A percentile compares a stretch with the other conserved stretches of the same genome.
Evolutionary conservation across 92 coral and sea anemone species (phyloP).

Genomic region (Isaurus tuberculatus): DNA sequence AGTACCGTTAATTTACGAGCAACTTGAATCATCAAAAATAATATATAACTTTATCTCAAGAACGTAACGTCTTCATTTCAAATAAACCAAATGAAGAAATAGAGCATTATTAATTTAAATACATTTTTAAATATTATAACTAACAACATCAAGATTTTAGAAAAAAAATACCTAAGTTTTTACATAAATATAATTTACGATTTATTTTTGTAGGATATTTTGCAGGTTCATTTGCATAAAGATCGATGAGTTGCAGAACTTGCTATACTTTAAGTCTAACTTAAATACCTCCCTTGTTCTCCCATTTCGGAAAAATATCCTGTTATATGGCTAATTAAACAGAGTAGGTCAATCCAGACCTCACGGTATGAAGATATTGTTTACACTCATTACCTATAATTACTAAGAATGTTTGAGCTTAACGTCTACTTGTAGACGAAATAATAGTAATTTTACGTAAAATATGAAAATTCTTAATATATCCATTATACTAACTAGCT

Average conservation of each 20-base stretch:
- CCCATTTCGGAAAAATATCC: not conserved
- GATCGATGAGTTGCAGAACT: not conserved
- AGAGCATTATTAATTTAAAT: too few relatives aligned
- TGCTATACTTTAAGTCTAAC: not conserved
- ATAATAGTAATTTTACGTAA: constrained; percentile 32
- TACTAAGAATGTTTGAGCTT: constrained; percentile 4
- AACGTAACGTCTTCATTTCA: too few relatives aligned
- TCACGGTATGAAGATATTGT: not conserved
- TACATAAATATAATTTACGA: too few relatives aligned
- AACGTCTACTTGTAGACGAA: constrained; percentile 40
- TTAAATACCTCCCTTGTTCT: not conserved
- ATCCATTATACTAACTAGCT: not conserved
- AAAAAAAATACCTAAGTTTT: too few relatives aligned
- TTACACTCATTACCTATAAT: not conserved
- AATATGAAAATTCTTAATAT: not conserved
- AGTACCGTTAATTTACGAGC: not conserved
- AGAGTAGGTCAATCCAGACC: not conserved
- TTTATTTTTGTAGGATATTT: too few relatives aligned
- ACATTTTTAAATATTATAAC: too few relatives aligned
- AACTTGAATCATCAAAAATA: not conserved
- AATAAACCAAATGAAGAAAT: too few relatives aligned
- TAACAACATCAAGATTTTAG: too few relatives aligned
- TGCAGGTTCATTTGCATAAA: too few relatives aligned
- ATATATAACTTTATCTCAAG: not conserved
- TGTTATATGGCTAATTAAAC: too few relatives aligned